A percentile compares a stretch with the other conserved stretches of the same genome.
Evolutionary conservation across 2,797 vertebrate genomes (phyloP).

Genomic region (Phrynocephalus guinanensis): DNA sequence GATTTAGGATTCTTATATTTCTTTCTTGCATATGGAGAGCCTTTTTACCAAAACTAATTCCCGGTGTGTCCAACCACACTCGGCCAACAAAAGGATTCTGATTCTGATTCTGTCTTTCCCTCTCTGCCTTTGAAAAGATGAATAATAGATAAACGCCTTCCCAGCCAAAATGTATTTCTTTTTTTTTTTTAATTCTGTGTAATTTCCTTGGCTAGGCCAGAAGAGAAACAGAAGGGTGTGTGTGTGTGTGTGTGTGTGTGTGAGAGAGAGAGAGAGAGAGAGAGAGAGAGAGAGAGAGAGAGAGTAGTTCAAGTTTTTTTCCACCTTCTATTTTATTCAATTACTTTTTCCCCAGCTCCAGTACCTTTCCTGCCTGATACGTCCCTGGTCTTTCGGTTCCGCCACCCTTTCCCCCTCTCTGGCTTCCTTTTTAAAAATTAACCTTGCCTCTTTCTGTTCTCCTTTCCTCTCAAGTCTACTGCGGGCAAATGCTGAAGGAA

Average conservation of each 20-base stretch:
- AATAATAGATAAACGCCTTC: conserved; percentile 6
- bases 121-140: conserved; percentile 38
- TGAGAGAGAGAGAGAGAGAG: neutral
- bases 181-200: conserved; percentile 48
- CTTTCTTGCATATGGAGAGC: too few relatives aligned
- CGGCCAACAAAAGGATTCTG: too few relatives aligned
- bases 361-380: conserved; percentile 48
- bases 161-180: conserved; percentile 56
- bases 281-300: conserved; percentile 2
- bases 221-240: conserved; percentile 5
- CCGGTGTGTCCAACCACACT: too few relatives aligned
- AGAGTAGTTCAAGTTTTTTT: conserved; percentile 30
- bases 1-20: too few relatives aligned
- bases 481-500: conserved; percentile 86
- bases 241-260: neutral
- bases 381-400: conserved; percentile 32
- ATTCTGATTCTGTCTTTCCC: conserved; percentile 21
- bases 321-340: conserved; percentile 69
- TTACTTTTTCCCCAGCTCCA: conserved; percentile 66
- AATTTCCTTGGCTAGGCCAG: conserved; percentile 38
- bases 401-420: conserved; percentile 45
- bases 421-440: conserved; percentile 76
- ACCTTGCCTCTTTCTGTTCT: conserved; percentile 67
- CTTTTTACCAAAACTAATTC: too few relatives aligned
- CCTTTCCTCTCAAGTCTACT: conserved; percentile 83